These are phyloP conservation scores for Poliocrania exsul DNA, from an alignment of 2,797 vertebrate species.

Conservation along the genomic window DNA sequence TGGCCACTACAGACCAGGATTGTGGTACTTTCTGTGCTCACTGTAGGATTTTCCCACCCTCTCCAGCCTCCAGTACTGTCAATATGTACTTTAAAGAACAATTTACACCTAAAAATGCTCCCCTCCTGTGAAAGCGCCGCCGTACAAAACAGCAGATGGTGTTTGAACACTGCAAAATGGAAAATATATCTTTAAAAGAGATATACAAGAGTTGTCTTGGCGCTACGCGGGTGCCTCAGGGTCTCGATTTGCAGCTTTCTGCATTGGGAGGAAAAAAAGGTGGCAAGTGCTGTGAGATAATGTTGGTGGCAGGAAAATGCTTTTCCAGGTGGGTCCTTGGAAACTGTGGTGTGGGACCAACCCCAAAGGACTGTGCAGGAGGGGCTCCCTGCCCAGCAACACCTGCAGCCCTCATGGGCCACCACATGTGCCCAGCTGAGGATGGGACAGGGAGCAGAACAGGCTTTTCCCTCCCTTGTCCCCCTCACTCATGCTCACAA, in stretches of 20 bases:
- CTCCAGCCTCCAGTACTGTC: not conserved
- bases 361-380: not conserved
- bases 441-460: not conserved
- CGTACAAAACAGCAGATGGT: slow-evolving; percentile 32
- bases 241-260: not conserved
- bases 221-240: fast-evolving
- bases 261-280: not conserved
- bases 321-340: not conserved
- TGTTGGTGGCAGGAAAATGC: not conserved
- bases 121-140: not conserved
- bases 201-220: not conserved
- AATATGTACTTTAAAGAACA: not conserved
- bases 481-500: not conserved
- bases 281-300: not conserved
- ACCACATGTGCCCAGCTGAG: fast-evolving
- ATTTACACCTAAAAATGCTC: slow-evolving; percentile 17
- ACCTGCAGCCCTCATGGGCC: fast-evolving
- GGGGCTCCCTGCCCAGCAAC: not conserved
- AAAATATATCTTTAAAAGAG: slow-evolving; percentile 1
- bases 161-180: slow-evolving; percentile 26
- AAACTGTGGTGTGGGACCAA: not conserved
- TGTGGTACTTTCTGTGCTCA: not conserved
- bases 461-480: not conserved
- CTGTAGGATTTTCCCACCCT: not conserved
- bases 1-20: not conserved